A percentile compares a stretch with the other conserved stretches of the same genome.
Conservation (phyloP, 2,113 vertebrate genomes). For the Acanthochromis polyacanthus region DNA sequence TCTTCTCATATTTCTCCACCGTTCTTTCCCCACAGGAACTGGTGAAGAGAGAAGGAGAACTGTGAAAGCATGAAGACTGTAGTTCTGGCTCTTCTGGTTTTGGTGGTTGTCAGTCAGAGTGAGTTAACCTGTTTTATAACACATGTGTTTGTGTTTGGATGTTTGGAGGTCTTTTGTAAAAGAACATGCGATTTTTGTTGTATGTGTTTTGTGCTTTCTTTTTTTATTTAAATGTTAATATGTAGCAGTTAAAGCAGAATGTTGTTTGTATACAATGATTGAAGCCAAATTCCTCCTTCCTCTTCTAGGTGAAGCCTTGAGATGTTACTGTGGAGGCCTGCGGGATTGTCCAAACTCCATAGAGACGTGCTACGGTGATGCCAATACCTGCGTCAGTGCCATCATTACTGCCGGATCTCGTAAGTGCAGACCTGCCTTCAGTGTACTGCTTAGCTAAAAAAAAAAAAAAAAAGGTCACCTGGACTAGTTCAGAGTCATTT, state of each 20-base stretch:
- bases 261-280: no score
- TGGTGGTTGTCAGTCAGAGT: not conserved
- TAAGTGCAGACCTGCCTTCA: not conserved
- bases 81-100: not conserved
- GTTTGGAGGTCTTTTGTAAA: no score
- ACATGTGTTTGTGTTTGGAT: not conserved
- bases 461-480: no score
- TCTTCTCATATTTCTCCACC: no score
- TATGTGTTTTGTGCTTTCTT: not conserved
- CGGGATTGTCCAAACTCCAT: no score
- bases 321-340: no score
- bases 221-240: not conserved
- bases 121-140: not conserved
- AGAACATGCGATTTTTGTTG: no score
- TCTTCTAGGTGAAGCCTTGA: no score
- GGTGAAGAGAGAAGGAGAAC: not conserved
- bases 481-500: no score
- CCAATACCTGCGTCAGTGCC: not conserved
- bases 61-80: not conserved
- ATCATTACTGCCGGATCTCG: not conserved
- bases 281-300: no score
- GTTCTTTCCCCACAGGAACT: not conserved
- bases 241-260: no score
- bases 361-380: not conserved
- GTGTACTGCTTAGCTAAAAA: not conserved